Evolutionary conservation across 1,140 invertebrate genomes (phyloP).

Genomic region (Psix sp.): DNA sequence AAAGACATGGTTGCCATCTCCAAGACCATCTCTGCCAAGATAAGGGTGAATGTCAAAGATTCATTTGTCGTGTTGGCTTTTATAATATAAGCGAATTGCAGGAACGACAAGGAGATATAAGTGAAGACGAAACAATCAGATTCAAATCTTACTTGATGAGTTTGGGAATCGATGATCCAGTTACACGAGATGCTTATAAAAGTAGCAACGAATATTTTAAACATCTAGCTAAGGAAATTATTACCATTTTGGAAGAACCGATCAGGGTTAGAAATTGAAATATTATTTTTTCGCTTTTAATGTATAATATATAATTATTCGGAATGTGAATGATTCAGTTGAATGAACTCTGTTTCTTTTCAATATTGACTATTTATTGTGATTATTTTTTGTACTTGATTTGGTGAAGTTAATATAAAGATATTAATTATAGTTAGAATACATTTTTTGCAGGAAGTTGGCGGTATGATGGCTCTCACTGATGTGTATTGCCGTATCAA

Average conservation of each 20-base stretch:
- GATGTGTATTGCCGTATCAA: slow-evolving; percentile 98
- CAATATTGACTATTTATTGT: too few species aligned
- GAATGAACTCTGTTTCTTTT: not conserved
- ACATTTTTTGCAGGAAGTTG: slow-evolving; percentile 83
- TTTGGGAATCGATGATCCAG: slow-evolving; percentile 97
- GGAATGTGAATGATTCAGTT: too few species aligned
- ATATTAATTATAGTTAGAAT: not conserved
- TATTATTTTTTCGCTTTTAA: not conserved
- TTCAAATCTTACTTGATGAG: slow-evolving; percentile 98
- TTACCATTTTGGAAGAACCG: slow-evolving; percentile 87
- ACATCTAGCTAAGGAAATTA: slow-evolving; percentile 92
- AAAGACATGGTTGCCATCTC: slow-evolving; percentile 97
- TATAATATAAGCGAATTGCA: slow-evolving; percentile 76
- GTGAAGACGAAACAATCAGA: slow-evolving; percentile 96
- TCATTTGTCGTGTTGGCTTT: slow-evolving; percentile 50
- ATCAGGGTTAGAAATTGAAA: slow-evolving; percentile 81
- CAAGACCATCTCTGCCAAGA: slow-evolving; percentile 94
- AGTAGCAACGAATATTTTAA: slow-evolving; percentile 91
- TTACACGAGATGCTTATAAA: slow-evolving; percentile 92
- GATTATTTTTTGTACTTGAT: too few species aligned
- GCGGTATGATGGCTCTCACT: slow-evolving; percentile 96
- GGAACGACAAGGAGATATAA: slow-evolving; percentile 96
- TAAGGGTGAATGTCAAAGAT: slow-evolving; percentile 81
- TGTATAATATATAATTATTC: too few species aligned
- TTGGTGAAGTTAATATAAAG: too few species aligned